These are phyloP conservation scores for Luperina nickerlii DNA, from an alignment of 2,888 invertebrate genomes.

Conservation along the genomic window DNA sequence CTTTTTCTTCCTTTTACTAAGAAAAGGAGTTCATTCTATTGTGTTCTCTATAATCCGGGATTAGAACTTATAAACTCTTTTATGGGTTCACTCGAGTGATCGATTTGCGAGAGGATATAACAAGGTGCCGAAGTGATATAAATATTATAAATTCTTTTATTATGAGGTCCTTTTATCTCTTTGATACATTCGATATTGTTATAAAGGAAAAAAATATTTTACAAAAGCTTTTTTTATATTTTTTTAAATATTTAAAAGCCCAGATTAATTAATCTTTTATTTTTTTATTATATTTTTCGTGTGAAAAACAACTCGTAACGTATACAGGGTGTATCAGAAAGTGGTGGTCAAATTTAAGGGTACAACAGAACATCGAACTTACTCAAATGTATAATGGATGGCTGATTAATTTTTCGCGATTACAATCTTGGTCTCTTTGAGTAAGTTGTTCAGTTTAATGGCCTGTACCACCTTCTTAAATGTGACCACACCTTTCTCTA, in stretches of 20 bases:
- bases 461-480: neutral
- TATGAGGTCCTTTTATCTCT: neutral
- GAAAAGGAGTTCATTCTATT: conserved; percentile 27
- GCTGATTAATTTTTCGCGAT: too few species aligned
- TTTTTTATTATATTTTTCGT: neutral
- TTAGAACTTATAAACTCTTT: conserved; percentile 37
- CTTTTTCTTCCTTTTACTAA: conserved; percentile 46
- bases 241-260: neutral
- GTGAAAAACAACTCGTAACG: neutral
- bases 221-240: neutral
- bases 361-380: neutral
- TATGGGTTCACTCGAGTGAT: conserved; percentile 19
- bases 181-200: conserved; percentile 43
- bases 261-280: too few species aligned
- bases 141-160: neutral
- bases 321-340: neutral
- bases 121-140: neutral
- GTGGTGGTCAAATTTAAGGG: neutral
- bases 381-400: neutral
- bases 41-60: conserved; percentile 21
- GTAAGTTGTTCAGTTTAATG: neutral
- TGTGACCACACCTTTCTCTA: neutral
- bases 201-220: neutral
- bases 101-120: conserved; percentile 5
- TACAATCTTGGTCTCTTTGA: too few species aligned